Evolutionary conservation across 1,140 invertebrate species (phyloP).

Genomic region (Drosophila elegans): DNA sequence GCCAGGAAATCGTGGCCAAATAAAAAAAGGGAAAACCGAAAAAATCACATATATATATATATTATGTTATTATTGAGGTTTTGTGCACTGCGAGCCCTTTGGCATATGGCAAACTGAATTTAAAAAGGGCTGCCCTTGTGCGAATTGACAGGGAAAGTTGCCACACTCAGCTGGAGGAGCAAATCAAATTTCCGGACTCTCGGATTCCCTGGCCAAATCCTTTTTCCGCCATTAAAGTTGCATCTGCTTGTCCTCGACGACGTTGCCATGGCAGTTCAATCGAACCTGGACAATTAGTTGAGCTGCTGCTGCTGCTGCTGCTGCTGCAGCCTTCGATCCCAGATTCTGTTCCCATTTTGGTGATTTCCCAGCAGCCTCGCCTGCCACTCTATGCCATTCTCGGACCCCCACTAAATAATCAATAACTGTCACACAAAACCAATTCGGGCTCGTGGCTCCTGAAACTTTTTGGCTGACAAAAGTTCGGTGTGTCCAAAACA

Average conservation of each 20-base stretch:
- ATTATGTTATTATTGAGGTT: slow-evolving; percentile 72
- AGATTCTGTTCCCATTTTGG: slow-evolving; percentile 51
- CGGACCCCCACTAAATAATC: slow-evolving; percentile 60
- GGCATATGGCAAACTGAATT: slow-evolving; percentile 49
- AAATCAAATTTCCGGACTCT: slow-evolving; percentile 69
- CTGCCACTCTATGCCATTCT: slow-evolving; percentile 18
- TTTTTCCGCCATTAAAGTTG: slow-evolving; percentile 58
- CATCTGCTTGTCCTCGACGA: slow-evolving; percentile 26
- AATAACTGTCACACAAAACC: slow-evolving; percentile 68
- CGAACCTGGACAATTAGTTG: slow-evolving; percentile 61
- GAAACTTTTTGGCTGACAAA: slow-evolving; percentile 35
- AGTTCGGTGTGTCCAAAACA: slow-evolving; percentile 48
- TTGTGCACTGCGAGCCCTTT: slow-evolving; percentile 55
- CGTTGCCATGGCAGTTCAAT: slow-evolving; percentile 44
- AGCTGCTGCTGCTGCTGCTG: slow-evolving; percentile 25
- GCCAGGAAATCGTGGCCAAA: slow-evolving; percentile 45
- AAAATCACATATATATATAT: slow-evolving; percentile 37
- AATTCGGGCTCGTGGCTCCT: slow-evolving; percentile 19
- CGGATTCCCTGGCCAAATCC: slow-evolving; percentile 22
- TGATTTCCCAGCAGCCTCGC: slow-evolving; percentile 61
- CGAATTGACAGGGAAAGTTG: slow-evolving; percentile 19
- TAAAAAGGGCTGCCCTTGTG: slow-evolving; percentile 17
- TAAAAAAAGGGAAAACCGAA: slow-evolving; percentile 3
- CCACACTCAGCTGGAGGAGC: slow-evolving; percentile 24
- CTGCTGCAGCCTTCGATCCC: slow-evolving; percentile 20